Percentiles rank a stretch among this genome's conserved stretches.
phyloP scores from a whole-genome alignment of 2,888 invertebrate genomes.

The Quadroppia sp. region DNA sequence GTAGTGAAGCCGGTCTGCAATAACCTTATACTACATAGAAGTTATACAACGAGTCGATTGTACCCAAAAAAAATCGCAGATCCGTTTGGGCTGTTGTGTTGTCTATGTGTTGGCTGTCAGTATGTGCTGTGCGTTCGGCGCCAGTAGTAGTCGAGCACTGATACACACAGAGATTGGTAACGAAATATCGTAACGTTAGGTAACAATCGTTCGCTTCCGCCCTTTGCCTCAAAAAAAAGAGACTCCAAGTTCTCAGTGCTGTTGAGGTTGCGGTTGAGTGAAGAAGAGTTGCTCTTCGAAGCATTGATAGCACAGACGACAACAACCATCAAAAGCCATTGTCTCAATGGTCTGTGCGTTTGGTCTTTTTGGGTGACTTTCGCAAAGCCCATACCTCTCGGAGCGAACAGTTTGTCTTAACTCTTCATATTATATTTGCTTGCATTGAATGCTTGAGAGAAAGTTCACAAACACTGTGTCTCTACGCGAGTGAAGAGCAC shows the following conservation, averaged over 20 bases:
- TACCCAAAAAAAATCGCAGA: constrained; percentile 18
- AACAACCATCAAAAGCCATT: constrained; percentile 11
- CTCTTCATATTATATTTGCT: not conserved
- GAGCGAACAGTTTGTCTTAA: not conserved
- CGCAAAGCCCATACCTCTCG: not conserved
- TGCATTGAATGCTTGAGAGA: constrained; percentile 32
- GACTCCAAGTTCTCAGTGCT: constrained; percentile 19
- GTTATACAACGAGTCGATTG: constrained; percentile 6
- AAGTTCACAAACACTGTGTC: constrained; percentile 31
- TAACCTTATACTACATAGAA: constrained; percentile 29
- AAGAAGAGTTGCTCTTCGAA: constrained; percentile 28
- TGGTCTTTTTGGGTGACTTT: not conserved
- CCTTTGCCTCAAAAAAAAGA: constrained; percentile 24
- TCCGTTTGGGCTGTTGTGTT: constrained; percentile 24
- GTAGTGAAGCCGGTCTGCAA: constrained; percentile 34
- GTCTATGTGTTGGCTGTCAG: not conserved
- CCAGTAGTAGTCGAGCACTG: constrained; percentile 27
- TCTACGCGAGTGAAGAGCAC: not conserved
- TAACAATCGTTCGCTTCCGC: constrained; percentile 34
- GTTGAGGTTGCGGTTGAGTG: constrained; percentile 35
- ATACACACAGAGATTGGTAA: not conserved
- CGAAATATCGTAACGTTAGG: constrained; percentile 13
- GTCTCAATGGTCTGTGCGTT: not conserved
- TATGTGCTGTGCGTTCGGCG: constrained; percentile 26
- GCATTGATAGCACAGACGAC: constrained; percentile 24